Conservation (phyloP, 2,888 invertebrate genomes). For the Eledone cirrhosa region DNA sequence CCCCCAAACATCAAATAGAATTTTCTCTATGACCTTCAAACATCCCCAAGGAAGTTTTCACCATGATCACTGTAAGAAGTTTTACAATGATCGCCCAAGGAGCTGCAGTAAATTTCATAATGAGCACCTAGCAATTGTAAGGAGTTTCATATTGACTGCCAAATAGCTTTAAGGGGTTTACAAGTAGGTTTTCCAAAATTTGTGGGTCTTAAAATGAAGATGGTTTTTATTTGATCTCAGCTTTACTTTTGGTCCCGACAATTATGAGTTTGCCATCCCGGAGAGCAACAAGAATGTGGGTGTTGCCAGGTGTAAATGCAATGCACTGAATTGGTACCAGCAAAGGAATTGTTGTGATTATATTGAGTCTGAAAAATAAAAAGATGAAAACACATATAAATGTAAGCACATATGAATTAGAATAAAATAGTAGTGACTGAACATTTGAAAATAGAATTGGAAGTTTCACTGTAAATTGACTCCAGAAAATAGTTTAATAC, state of each 20-base stretch:
- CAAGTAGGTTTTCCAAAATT: neutral
- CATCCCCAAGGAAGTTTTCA: too few relatives aligned
- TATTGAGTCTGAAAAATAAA: slow-evolving; percentile 50
- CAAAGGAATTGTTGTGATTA: slow-evolving; percentile 54
- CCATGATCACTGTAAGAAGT: too few relatives aligned
- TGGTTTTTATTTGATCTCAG: slow-evolving; percentile 35
- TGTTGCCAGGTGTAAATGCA: slow-evolving; percentile 62
- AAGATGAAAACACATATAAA: neutral
- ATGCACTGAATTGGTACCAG: slow-evolving; percentile 61
- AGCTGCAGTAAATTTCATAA: too few relatives aligned
- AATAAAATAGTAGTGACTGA: too few relatives aligned
- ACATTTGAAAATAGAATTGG: too few relatives aligned
- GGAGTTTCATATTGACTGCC: neutral
- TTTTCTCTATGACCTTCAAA: too few relatives aligned
- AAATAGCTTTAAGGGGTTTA: neutral
- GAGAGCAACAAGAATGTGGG: slow-evolving; percentile 73
- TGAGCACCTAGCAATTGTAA: neutral
- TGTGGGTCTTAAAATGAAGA: neutral
- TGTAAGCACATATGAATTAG: too few relatives aligned
- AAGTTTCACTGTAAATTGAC: too few relatives aligned
- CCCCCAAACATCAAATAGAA: too few relatives aligned
- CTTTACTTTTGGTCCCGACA: slow-evolving; percentile 55
- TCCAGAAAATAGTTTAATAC: too few relatives aligned
- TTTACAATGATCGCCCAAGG: too few relatives aligned
- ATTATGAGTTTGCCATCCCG: slow-evolving; percentile 71